Conservation (phyloP, 2,888 invertebrate genomes). For the Tortricodes alternella region DNA sequence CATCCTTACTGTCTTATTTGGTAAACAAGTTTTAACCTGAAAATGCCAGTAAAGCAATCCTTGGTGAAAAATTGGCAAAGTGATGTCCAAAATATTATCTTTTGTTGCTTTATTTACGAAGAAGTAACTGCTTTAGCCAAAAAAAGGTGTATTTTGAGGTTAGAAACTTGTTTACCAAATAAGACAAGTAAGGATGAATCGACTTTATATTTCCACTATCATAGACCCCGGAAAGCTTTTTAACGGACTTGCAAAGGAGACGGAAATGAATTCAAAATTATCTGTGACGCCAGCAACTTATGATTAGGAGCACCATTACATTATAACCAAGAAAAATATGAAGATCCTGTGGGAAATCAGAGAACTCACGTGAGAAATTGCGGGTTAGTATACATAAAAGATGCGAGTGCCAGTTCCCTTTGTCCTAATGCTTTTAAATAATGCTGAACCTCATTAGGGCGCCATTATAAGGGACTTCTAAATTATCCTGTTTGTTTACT, state of each 20-base stretch:
- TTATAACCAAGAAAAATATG: background rate
- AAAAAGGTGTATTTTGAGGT: too few relatives aligned
- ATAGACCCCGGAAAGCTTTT: too few relatives aligned
- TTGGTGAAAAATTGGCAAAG: too few relatives aligned
- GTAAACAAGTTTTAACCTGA: too few relatives aligned
- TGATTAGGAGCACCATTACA: background rate
- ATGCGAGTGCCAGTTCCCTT: background rate
- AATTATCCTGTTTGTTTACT: background rate
- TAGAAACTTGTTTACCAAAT: too few relatives aligned
- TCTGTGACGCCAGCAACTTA: background rate
- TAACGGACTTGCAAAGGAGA: background rate
- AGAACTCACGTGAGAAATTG: background rate
- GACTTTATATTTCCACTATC: too few relatives aligned
- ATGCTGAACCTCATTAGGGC: conserved; percentile 3
- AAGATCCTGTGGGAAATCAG: background rate
- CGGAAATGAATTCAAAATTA: background rate
- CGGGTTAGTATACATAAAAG: background rate
- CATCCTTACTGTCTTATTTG: too few relatives aligned
- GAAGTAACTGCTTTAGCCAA: too few relatives aligned
- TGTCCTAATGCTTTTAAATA: conserved; percentile 14
- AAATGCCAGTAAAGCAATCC: too few relatives aligned
- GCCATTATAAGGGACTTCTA: background rate
- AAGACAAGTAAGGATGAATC: too few relatives aligned
- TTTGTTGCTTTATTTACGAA: too few relatives aligned
- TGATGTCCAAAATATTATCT: too few relatives aligned